A percentile compares a stretch with the other conserved stretches of the same genome.
phyloP scores from a whole-genome alignment of 1,140 invertebrate species.

The Saccostrea glomerata region DNA sequence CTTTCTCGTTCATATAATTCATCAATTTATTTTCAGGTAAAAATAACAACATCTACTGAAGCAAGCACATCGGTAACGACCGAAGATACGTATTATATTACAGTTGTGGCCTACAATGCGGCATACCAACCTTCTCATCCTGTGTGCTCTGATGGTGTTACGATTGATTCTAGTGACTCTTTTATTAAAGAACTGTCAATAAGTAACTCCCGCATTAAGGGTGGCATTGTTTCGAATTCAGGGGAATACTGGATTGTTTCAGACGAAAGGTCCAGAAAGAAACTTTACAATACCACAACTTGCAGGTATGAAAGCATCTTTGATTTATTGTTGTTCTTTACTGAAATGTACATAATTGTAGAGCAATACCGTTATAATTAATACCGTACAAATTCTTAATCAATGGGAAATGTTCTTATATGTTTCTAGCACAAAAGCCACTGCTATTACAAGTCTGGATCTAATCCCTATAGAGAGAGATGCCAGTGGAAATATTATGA shows the following conservation, averaged over 20 bases:
- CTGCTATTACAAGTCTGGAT: constrained; percentile 32
- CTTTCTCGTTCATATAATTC: too few relatives aligned
- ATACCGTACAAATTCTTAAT: too few relatives aligned
- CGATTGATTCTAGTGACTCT: constrained; percentile 53
- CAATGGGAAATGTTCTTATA: background rate
- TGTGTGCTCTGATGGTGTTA: constrained; percentile 65
- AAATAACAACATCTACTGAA: constrained; percentile 46
- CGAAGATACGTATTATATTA: constrained; percentile 59
- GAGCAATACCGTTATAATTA: background rate
- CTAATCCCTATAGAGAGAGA: constrained; percentile 44
- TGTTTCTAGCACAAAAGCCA: constrained; percentile 42
- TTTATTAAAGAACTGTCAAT: constrained; percentile 47
- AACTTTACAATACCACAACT: constrained; percentile 40
- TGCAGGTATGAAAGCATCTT: constrained; percentile 17
- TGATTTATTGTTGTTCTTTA: background rate
- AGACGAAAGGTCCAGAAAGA: constrained; percentile 37
- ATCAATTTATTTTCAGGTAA: constrained; percentile 21
- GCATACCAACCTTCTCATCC: constrained; percentile 58
- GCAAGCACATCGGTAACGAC: constrained; percentile 2
- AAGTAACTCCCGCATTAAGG: constrained; percentile 37
- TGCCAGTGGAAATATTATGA: background rate
- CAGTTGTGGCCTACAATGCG: constrained; percentile 64
- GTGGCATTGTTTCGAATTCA: constrained; percentile 47
- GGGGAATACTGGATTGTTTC: constrained; percentile 46
- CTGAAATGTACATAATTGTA: background rate